Percentiles rank a stretch among this genome's conserved stretches.
These are phyloP conservation scores for Deilephila elpenor DNA, from an alignment of 2,888 invertebrate genomes.

Conservation along the genomic window DNA sequence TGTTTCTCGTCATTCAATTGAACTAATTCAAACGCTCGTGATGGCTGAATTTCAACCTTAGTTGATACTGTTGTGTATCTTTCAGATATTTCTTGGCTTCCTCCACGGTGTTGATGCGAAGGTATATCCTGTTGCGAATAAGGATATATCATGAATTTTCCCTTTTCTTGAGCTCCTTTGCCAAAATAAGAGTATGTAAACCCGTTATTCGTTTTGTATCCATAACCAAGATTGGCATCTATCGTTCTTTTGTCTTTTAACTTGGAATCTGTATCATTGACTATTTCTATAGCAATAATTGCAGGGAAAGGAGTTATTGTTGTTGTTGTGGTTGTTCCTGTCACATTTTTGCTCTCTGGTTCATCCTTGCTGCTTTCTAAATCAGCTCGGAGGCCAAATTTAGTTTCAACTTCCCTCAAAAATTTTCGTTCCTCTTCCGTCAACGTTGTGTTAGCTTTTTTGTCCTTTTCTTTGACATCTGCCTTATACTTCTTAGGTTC, in stretches of 20 bases:
- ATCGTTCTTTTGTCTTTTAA: conserved; percentile 88
- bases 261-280: conserved; percentile 82
- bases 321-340: conserved; percentile 37
- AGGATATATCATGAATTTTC: conserved; percentile 87
- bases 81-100: conserved; percentile 48
- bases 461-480: conserved; percentile 60
- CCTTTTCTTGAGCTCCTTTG: conserved; percentile 73
- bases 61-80: conserved; percentile 55
- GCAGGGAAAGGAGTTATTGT: conserved; percentile 74
- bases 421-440: conserved; percentile 77
- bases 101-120: conserved; percentile 46
- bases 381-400: conserved; percentile 74
- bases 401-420: conserved; percentile 77
- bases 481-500: conserved; percentile 78
- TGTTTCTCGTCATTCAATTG: conserved; percentile 66
- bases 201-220: conserved; percentile 82
- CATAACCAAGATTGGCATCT: conserved; percentile 89
- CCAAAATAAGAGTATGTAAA: conserved; percentile 81
- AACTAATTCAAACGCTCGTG: conserved; percentile 82
- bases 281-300: conserved; percentile 86
- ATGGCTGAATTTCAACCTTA: conserved; percentile 84
- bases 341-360: conserved; percentile 40
- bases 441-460: conserved; percentile 58
- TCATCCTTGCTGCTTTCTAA: conserved; percentile 53
- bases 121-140: conserved; percentile 88